phyloP scores from a whole-genome alignment of 92 coral and sea anemone species.

The Metridium senile region DNA sequence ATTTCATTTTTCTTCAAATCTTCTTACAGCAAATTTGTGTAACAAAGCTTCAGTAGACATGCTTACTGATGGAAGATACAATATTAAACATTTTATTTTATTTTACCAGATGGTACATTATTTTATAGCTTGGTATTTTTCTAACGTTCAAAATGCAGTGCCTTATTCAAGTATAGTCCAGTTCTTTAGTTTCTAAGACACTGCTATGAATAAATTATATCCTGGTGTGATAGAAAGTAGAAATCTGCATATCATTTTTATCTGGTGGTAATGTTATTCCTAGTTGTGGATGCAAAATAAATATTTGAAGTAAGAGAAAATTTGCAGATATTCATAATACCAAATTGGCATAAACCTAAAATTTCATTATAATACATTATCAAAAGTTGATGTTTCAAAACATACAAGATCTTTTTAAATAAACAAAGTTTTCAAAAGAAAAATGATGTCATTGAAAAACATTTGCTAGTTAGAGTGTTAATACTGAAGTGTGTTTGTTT shows the following conservation, averaged over 20 bases:
- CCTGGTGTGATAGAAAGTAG: constrained; percentile 11
- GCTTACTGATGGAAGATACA: too few species aligned
- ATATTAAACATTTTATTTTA: too few species aligned
- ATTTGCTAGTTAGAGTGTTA: background rate
- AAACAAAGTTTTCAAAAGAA: background rate
- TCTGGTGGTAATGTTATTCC: background rate
- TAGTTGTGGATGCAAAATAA: background rate
- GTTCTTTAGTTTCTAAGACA: constrained; percentile 31
- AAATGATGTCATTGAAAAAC: background rate
- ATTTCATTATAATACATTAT: background rate
- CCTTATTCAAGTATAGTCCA: background rate
- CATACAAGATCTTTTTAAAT: background rate
- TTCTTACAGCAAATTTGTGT: too few species aligned
- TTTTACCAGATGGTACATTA: too few species aligned
- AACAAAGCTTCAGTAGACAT: too few species aligned
- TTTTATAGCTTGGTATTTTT: background rate
- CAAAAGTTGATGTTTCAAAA: constrained; percentile 3
- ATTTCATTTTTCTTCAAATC: background rate
- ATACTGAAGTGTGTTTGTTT: background rate
- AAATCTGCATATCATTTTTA: constrained; percentile 22
- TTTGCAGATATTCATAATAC: background rate
- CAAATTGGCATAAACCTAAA: background rate
- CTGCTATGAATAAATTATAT: constrained; percentile 31
- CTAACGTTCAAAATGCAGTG: background rate
- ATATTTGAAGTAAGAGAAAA: constrained; percentile 3